Conservation (phyloP, 2,113 vertebrate genomes). For the Camelus bactrianus region DNA sequence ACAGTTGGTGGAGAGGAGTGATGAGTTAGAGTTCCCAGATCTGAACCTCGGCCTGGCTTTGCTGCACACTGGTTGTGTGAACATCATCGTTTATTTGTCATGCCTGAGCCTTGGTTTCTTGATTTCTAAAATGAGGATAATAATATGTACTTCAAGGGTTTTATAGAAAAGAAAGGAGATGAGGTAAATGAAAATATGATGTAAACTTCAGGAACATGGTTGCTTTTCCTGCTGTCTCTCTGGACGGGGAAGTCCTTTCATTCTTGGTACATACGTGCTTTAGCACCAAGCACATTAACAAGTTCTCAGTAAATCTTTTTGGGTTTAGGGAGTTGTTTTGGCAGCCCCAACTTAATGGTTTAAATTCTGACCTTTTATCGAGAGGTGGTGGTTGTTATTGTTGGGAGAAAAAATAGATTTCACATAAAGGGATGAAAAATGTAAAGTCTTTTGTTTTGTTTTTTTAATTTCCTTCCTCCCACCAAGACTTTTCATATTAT, state of each 20-base stretch:
- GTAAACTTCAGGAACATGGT: not conserved
- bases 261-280: not conserved
- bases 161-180: slow-evolving; percentile 25
- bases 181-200: not conserved
- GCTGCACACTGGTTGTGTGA: not conserved
- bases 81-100: not conserved
- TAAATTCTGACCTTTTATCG: slow-evolving; percentile 38
- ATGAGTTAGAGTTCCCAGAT: not conserved
- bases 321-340: not conserved
- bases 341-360: not conserved
- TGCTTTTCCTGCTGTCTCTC: not conserved
- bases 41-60: not conserved
- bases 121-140: not conserved
- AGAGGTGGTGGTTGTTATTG: slow-evolving; percentile 19
- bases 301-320: not conserved
- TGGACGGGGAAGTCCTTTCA: slow-evolving; percentile 1
- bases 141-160: not conserved
- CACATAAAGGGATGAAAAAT: slow-evolving; percentile 60
- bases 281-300: not conserved
- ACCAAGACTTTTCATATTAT: slow-evolving; percentile 25
- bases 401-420: slow-evolving; percentile 52
- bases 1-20: not conserved
- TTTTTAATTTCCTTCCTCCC: slow-evolving; percentile 71
- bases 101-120: not conserved
- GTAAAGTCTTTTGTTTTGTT: slow-evolving; percentile 48